Base-by-base conservation (phyloP, 2,888 invertebrate genomes). In the Hylaea fasciaria region DNA sequence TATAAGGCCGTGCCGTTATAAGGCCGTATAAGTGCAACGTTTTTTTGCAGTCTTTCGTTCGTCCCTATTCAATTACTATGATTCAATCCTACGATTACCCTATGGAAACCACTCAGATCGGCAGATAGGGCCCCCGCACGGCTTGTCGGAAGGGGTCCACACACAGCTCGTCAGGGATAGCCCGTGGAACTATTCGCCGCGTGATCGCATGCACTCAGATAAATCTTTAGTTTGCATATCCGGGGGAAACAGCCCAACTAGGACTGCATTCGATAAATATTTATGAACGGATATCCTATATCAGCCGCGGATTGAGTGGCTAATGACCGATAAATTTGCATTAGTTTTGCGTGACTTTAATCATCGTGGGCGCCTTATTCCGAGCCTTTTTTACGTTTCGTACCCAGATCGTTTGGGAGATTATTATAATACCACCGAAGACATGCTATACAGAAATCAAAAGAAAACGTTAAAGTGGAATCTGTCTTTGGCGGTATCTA, bases 161-260 rank as follows among this genome's bases (percentile, higher is more conserved):
- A 49, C 28, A 28, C 41, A n/a, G 12, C 22, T 50, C 40, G 11
- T 14, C 40, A 45, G 44, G 29, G 29, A 40, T 44, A 16, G 39
- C 9, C 17, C 45, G 28, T 58, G 58, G 62, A 49, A 71, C 76
- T 71, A 73, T 81, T 80, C 32, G 9, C 32, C 32, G 32, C 76
- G 72, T 57, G 59, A 62, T 71, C 72, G 70, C 32, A 32, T 32
- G 70, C 72, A 72, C 62, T 68, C 65, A 66, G 67, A 74, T 73
- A 77, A 77, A 78, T 78, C 72, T 72, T 68, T 75, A 73, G 75
- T 77, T 76, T 73, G 71, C 73, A 74, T 75, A 74, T 76, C 73
- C 69, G 66, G 64, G 64, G 67, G 65, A 60, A 58, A 59, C 49
- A 63, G 55, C 37, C 37, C 46, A 58, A 51, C 61, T 61, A 67